Conservation (phyloP, 37 sponge, comb jelly and placozoan genomes). For the Aphrocallistes beatrix region DNA sequence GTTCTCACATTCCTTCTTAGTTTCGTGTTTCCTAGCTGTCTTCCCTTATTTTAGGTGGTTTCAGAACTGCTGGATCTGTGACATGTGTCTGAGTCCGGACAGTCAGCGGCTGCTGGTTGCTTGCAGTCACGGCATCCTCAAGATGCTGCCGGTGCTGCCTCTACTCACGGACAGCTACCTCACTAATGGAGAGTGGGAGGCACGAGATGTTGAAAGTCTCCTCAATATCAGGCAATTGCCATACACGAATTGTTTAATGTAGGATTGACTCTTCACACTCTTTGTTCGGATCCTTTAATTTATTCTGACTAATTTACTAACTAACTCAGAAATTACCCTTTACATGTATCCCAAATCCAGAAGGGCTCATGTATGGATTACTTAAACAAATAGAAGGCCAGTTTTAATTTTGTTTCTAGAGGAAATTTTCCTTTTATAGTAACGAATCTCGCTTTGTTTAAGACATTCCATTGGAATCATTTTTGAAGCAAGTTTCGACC, state of each 20-base stretch:
- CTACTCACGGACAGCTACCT: not conserved
- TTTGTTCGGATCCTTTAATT: not conserved
- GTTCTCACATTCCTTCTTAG: too few relatives aligned
- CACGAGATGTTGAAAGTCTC: not conserved
- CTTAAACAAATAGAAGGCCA: too few relatives aligned
- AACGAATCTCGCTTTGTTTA: too few relatives aligned
- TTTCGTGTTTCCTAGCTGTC: too few relatives aligned
- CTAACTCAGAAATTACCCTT: not conserved
- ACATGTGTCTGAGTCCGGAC: constrained; percentile 17
- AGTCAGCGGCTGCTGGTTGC: not conserved
- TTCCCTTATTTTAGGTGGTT: not conserved
- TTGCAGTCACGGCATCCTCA: constrained; percentile 1
- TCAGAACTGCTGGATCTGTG: not conserved
- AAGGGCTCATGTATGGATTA: too few relatives aligned
- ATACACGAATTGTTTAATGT: too few relatives aligned
- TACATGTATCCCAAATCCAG: too few relatives aligned
- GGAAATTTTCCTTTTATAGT: too few relatives aligned
- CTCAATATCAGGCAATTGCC: not conserved
- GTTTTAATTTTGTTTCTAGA: too few relatives aligned
- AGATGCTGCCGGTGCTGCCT: not conserved
- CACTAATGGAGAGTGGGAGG: not conserved
- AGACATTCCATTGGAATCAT: too few relatives aligned
- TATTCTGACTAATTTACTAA: not conserved
- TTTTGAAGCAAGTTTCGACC: too few relatives aligned
- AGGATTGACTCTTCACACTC: too few relatives aligned